Evolutionary conservation across 2,888 invertebrate genomes (phyloP), one percentile per base, ranked within the genome.

Genomic region (Pachydiplax longipennis): DNA sequence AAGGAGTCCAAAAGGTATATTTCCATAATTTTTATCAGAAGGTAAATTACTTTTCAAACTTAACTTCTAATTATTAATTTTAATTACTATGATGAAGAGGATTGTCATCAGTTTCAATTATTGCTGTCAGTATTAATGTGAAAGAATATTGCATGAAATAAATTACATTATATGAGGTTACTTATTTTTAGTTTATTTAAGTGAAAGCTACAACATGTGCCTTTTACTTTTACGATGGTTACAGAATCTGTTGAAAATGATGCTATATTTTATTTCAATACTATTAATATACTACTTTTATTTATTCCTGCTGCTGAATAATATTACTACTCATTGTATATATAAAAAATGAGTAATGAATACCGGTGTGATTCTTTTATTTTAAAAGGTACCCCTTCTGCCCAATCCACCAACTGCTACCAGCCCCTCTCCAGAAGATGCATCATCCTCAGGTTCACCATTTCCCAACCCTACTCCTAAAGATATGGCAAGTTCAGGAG

Each of bases 361-460:
- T 53, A 13, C 18, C 18, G 0, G 15, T 53, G 53, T 53, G 10
- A 13, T 48, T 48, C 48, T 48, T 48, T 1, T 48, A 13, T 81
- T 81, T 81, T 3, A 81, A n/a, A 92, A 93, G 93, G 93, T 93
- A 90, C 93, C 93, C 13, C 91, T 93, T 80, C 92, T 93, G 81
- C 93, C 93, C 81, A 93, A 93, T 91, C 93, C 93, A 80, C 92
- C 93, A 37, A 92, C 91, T 13, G 91, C 91, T 13, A 90, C 92
- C 80, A 92, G 92, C 90, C 92, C 92, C 22, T 92, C 93, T 18
- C 92, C 92, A 1, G 92, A 92, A 35, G 92, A 92, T 91, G 92
- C 92, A 5, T 92, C 92, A 10, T 92, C 92, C 40, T 12, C 91
- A 81, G 80, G 91, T 31, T 25, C 91, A 87, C 90, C 91, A 90